Conservation (phyloP, 2,888 invertebrate species). For the Trypoxylon attenuatum region DNA sequence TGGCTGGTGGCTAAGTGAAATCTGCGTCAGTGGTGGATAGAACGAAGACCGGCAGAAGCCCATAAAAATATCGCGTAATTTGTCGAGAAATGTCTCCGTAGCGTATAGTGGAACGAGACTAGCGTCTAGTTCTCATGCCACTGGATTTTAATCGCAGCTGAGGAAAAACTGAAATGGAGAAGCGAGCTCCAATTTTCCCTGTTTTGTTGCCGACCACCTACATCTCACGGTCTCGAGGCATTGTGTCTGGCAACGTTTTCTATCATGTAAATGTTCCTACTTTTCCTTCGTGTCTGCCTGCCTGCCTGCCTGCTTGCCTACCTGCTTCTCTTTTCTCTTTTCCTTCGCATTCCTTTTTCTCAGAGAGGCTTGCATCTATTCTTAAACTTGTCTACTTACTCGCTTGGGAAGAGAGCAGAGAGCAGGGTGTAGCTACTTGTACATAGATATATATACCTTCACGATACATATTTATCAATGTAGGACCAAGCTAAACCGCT, state of each 20-base stretch:
- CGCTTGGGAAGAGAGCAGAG: background rate
- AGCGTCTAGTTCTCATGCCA: no score
- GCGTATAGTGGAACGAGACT: no score
- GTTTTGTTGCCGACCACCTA: conserved; percentile 21
- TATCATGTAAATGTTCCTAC: conserved; percentile 6
- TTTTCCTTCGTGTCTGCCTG: conserved; percentile 14
- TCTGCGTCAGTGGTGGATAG: no score
- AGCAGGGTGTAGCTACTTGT: background rate
- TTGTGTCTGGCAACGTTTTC: conserved; percentile 2
- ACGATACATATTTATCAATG: conserved; percentile 15
- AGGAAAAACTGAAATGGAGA: background rate
- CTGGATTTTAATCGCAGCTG: background rate
- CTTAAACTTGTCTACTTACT: background rate
- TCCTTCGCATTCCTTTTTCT: conserved; percentile 13
- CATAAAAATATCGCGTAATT: no score
- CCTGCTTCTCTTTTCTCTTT: background rate
- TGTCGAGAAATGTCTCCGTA: no score
- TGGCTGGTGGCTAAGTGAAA: no score
- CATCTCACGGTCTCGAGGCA: conserved; percentile 20
- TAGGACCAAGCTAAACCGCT: conserved; percentile 25
- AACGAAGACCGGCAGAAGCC: no score
- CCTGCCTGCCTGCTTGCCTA: conserved; percentile 7
- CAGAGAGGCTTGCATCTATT: conserved; percentile 15
- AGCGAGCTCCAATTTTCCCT: conserved; percentile 44
- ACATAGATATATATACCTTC: conserved; percentile 2